A percentile compares a stretch with the other conserved stretches of the same genome.
Evolutionary conservation across 2,113 vertebrate species (phyloP).

Genomic region (Microcebus jonahi): DNA sequence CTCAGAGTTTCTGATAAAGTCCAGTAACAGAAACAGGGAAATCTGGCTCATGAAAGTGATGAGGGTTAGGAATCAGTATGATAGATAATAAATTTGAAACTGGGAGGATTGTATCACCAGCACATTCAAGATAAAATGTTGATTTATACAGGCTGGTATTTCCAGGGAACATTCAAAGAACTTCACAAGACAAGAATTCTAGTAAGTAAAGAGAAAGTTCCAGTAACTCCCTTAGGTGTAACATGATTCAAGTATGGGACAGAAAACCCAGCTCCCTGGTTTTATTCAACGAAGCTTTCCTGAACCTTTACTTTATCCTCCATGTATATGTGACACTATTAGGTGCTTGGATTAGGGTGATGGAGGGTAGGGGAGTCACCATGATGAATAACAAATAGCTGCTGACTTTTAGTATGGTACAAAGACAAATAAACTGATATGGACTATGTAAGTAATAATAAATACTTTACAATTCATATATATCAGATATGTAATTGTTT

Average conservation of each 20-base stretch:
- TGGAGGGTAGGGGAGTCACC: not conserved
- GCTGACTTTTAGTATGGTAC: not conserved
- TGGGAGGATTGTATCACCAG: not conserved
- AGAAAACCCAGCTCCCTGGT: not conserved
- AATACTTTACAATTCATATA: not conserved
- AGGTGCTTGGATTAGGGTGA: fast-evolving
- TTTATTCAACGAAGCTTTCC: not conserved
- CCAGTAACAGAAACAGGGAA: not conserved
- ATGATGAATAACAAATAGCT: not conserved
- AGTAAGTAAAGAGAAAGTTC: not conserved
- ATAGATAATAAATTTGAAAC: not conserved
- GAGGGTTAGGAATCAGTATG: not conserved
- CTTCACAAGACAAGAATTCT: not conserved
- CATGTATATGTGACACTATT: too few relatives aligned
- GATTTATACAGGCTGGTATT: not conserved
- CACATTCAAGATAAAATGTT: not conserved
- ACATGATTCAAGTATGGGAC: not conserved
- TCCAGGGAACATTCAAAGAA: not conserved
- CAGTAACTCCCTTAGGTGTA: not conserved
- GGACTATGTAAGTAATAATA: not conserved
- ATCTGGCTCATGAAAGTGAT: not conserved
- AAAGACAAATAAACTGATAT: not conserved
- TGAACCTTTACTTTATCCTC: not conserved
- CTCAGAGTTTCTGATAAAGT: not conserved
- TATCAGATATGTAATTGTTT: not conserved